phyloP scores from a whole-genome alignment of 2,797 vertebrate species.

The Lophotriccus pileatus region DNA sequence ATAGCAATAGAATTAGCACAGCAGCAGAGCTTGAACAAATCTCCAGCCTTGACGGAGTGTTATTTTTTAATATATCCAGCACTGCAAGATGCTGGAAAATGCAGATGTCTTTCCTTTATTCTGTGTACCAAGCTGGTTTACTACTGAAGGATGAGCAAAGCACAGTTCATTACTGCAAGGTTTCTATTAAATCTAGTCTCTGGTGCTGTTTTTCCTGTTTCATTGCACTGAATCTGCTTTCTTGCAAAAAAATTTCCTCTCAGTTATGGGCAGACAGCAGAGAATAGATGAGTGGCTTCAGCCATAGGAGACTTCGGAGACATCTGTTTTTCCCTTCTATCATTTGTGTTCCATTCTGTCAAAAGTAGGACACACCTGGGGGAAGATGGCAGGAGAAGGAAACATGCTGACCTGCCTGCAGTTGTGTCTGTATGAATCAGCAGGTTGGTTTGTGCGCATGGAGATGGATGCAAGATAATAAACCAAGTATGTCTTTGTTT shows the following conservation, averaged over 20 bases:
- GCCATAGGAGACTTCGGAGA: not conserved
- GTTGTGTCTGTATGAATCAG: not conserved
- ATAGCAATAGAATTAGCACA: not conserved
- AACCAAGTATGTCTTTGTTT: not conserved
- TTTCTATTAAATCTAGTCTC: not conserved
- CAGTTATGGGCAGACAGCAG: rapidly evolving
- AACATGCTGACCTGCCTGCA: not conserved
- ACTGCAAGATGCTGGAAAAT: not conserved
- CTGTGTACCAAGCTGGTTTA: not conserved
- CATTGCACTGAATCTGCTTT: not conserved
- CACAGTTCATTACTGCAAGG: not conserved
- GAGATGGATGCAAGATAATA: not conserved
- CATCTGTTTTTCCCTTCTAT: not conserved
- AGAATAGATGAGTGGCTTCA: not conserved
- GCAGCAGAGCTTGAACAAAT: not conserved
- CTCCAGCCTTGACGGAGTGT: not conserved
- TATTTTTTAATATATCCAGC: not conserved
- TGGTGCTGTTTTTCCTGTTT: not conserved
- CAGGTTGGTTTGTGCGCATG: not conserved
- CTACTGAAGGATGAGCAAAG: not conserved
- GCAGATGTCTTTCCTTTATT: not conserved
- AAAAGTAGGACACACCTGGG: conserved; percentile 16
- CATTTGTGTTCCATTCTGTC: not conserved
- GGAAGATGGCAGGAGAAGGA: not conserved
- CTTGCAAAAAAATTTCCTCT: not conserved